phyloP scores from a whole-genome alignment of 92 coral and sea anemone species.

The Galaxea fascicularis region DNA sequence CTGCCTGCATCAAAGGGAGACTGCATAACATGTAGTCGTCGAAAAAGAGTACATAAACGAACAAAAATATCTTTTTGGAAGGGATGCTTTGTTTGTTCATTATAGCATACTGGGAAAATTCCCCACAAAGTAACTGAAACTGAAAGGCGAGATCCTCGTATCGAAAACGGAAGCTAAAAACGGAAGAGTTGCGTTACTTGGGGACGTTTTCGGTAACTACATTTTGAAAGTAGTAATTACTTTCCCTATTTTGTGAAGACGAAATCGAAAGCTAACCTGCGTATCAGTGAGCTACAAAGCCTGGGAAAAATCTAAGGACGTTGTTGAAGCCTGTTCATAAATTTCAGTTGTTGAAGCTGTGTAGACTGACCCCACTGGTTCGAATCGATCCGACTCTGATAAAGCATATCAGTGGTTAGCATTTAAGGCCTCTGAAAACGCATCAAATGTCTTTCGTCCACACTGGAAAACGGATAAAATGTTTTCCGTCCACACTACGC shows the following conservation, averaged over 20 bases:
- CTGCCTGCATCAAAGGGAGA: too few relatives aligned
- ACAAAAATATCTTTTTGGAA: conserved; percentile 17
- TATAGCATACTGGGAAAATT: conserved; percentile 14
- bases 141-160: neutral
- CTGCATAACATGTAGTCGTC: too few relatives aligned
- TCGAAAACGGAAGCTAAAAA: conserved; percentile 4
- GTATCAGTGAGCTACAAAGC: conserved; percentile 1
- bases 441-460: too few relatives aligned
- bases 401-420: conserved; percentile 22
- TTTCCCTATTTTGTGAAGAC: conserved; percentile 16
- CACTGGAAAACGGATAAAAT: too few relatives aligned
- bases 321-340: conserved; percentile 10
- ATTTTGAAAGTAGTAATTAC: neutral
- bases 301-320: conserved; percentile 3
- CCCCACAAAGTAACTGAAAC: conserved; percentile 1
- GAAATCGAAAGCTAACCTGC: conserved; percentile 12
- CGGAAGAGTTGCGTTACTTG: neutral
- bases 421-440: too few relatives aligned
- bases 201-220: neutral
- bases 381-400: conserved; percentile 15
- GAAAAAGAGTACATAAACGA: neutral
- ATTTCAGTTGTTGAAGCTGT: conserved; percentile 26
- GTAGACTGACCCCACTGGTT: conserved; percentile 24
- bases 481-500: too few relatives aligned
- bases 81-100: neutral